These are phyloP conservation scores for Cheilosia impressa DNA, from an alignment of 2,888 invertebrate species.

Conservation along the genomic window DNA sequence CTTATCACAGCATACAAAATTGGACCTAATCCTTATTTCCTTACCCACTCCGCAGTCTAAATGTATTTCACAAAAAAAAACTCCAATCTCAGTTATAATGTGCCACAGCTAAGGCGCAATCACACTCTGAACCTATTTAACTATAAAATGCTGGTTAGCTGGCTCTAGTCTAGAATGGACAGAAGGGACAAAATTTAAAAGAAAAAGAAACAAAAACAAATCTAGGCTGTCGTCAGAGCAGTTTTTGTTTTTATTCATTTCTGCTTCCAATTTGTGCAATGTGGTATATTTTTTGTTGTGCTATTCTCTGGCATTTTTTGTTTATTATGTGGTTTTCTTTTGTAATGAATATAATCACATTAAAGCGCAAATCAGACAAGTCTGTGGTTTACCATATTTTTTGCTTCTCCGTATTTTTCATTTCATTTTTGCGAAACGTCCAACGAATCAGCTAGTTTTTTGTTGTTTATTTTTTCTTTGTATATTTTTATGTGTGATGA, in stretches of 20 bases:
- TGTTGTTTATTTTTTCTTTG: not conserved
- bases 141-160: conserved; percentile 46
- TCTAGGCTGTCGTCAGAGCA: conserved; percentile 29
- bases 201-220: conserved; percentile 12
- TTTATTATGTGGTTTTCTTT: conserved; percentile 66
- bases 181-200: conserved; percentile 29
- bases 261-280: conserved; percentile 27
- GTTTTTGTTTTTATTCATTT: conserved; percentile 34
- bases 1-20: conserved; percentile 46
- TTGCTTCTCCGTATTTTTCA: conserved; percentile 19
- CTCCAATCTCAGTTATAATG: conserved; percentile 26
- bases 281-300: conserved; percentile 4
- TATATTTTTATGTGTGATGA: not conserved
- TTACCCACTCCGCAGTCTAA: conserved; percentile 2
- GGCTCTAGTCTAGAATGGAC: conserved; percentile 23
- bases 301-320: conserved; percentile 2
- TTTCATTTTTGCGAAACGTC: conserved; percentile 54
- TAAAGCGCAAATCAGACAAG: conserved; percentile 72
- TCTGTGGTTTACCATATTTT: conserved; percentile 53
- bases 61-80: conserved; percentile 53
- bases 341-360: conserved; percentile 72
- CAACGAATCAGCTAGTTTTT: conserved; percentile 24
- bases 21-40: conserved; percentile 28
- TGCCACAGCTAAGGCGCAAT: conserved; percentile 35
- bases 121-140: conserved; percentile 59